These are phyloP conservation scores for Ptilorrhoa leucosticta DNA, from an alignment of 2,113 vertebrate genomes.

Conservation along the genomic window DNA sequence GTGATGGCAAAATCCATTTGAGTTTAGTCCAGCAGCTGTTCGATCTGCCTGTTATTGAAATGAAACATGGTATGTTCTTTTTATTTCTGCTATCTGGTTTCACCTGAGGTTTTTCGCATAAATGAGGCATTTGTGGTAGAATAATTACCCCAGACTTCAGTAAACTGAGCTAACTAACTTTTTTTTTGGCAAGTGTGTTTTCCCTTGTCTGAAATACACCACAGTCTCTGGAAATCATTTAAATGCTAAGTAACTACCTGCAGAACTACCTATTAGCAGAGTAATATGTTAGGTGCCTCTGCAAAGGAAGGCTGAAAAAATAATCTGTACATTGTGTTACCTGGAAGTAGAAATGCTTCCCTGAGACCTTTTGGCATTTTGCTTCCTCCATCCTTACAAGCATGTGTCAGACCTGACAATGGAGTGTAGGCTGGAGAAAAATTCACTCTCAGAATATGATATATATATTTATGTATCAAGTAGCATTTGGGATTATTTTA, in stretches of 20 bases:
- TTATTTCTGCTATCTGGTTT: not conserved
- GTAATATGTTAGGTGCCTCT: not conserved
- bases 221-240: not conserved
- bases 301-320: not conserved
- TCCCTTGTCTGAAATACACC: not conserved
- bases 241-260: not conserved
- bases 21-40: constrained; percentile 82
- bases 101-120: not conserved
- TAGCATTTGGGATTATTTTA: not conserved
- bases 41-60: constrained; percentile 80
- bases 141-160: not conserved
- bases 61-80: constrained; percentile 80
- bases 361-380: not conserved
- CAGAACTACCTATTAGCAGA: not conserved
- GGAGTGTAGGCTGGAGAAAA: not conserved
- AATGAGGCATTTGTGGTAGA: not conserved
- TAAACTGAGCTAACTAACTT: not conserved
- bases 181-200: not conserved
- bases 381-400: not conserved
- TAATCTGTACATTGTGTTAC: not conserved
- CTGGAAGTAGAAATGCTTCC: not conserved
- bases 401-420: not conserved
- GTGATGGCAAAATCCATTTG: constrained; percentile 81
- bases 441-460: not conserved
- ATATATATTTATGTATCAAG: not conserved